Base-by-base conservation (phyloP, 2,113 vertebrate species). In the Pachypanchax playfairii region DNA sequence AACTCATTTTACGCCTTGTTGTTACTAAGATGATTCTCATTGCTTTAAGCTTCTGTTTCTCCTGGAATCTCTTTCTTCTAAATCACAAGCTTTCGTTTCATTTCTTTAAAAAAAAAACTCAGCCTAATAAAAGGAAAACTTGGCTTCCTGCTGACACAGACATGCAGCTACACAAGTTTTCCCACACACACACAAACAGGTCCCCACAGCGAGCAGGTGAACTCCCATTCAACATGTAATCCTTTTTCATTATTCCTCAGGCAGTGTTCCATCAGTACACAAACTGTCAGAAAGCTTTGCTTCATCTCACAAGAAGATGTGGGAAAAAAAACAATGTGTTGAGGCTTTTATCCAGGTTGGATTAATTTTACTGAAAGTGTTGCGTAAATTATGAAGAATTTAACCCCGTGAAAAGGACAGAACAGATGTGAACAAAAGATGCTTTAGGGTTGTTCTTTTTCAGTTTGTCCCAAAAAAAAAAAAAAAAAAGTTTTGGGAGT, bases 211-310 rank as follows among this genome's bases (percentile, higher is more conserved):
- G 0, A 0, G 6, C 11, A 20, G 21, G 21, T 70, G n/a, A 18
- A 36, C 33, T 18, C 15, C 21, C 57, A 61, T 36, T 3, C 4
- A 36, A 47, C 52, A 15, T 6, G 28, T 60, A n/a, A 69, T 73
- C 38, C 47, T 1, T 2, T 6, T 1, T 47, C 48, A 29, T 35
- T 14, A 14, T 18, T 59, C 13, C 50, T n/a, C 21, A 25, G 36
- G 31, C 38, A 13, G 1, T 17, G 33, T 61, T 53, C 54, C 9
- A 41, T 42, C 50, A 41, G 11, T 44, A 44, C 3, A 25, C 13
- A 35, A 56, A 33, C 64, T 54, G 39, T 62, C 47, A 38, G 5
- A 6, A 53, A 35, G 2, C 4, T 48, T 46, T 66, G 28, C 11
- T 46, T 74, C 36, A 38, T 33, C 33, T 35, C 0, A 1, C 17